Evolutionary conservation across 2,888 invertebrate genomes (phyloP), one percentile per base, ranked within the genome.

Genomic region (Pemphredon lugubris): DNA sequence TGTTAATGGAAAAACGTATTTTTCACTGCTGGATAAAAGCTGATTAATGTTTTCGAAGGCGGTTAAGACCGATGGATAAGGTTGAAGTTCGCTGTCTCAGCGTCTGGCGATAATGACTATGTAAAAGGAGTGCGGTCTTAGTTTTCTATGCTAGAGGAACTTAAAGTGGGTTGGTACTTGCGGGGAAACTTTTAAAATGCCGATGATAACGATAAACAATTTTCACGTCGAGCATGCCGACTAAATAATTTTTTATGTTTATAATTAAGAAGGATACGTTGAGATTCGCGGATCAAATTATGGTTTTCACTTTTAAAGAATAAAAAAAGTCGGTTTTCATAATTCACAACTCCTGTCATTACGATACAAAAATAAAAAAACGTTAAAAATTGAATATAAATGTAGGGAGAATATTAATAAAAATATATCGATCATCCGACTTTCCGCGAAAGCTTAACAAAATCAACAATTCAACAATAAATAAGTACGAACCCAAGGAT

Each of bases 31-130:
- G 21, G 26, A 57, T 53, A 23, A 16, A 11, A 26, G 34, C 42
- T 59, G 65, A 69, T 69, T 58, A 66, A 69, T 69, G 53, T 48
- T 66, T 65, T 59, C 58, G 40, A 58, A 47, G 40, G 40, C 45
- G 65, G 20, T 30, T 30, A 53, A 53, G 53, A 59, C 55, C 47
- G n/a, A n/a, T 26, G 55, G 67, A 68, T 68, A 64, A 64, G 50
- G 55, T 18, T 20, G 32, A 51, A 53, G 32, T 42, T 57, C 44
- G 67, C 55, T 64, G 55, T 30, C 50, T 57, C 55, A 63, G 44
- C 55, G 63, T 67, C 67, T 63, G 37, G 34, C 55, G 21, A 55
- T 39, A 50, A 64, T 64, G 63, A 50, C 63, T 64, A 45, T 45
- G 64, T 51, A 64, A 64, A 47, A n/a, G 32, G 50, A 13, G 18